Evolutionary conservation across 2,797 vertebrate species (phyloP).

Genomic region (Characodon lateralis): DNA sequence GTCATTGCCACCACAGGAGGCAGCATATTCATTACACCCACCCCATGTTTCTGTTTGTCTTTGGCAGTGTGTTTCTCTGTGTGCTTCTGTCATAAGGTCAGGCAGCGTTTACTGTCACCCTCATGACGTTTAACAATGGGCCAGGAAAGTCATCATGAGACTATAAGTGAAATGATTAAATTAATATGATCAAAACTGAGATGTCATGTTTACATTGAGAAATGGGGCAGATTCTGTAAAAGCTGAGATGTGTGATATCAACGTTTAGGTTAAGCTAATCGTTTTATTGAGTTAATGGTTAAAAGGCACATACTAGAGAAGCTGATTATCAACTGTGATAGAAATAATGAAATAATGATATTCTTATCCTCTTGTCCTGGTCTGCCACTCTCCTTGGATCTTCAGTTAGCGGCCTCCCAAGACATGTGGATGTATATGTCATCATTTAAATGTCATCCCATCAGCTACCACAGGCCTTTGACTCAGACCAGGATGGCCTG

Average conservation of each 20-base stretch:
- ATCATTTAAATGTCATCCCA: too few relatives aligned
- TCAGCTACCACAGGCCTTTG: too few relatives aligned
- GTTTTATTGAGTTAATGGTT: background rate
- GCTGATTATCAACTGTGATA: too few relatives aligned
- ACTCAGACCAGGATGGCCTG: too few relatives aligned
- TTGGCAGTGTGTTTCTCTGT: conserved; percentile 78
- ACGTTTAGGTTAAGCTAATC: background rate
- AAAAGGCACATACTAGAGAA: background rate
- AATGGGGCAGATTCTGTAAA: background rate
- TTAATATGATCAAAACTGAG: conserved; percentile 32
- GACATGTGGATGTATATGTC: background rate
- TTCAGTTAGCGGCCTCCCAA: too few relatives aligned
- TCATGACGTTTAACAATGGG: conserved; percentile 53
- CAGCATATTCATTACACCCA: conserved; percentile 80
- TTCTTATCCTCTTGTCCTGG: too few relatives aligned
- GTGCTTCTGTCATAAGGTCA: conserved; percentile 77
- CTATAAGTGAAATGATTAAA: conserved; percentile 44
- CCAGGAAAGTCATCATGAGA: conserved; percentile 39
- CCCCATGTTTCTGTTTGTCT: conserved; percentile 79
- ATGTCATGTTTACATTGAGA: conserved; percentile 14
- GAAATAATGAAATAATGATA: too few relatives aligned
- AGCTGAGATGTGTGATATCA: background rate
- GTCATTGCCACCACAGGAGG: conserved; percentile 80
- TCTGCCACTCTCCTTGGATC: too few relatives aligned
- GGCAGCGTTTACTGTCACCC: conserved; percentile 54